These are phyloP conservation scores for Dendrocincla fuliginosa DNA, from an alignment of 2,797 vertebrate genomes.

Conservation along the genomic window DNA sequence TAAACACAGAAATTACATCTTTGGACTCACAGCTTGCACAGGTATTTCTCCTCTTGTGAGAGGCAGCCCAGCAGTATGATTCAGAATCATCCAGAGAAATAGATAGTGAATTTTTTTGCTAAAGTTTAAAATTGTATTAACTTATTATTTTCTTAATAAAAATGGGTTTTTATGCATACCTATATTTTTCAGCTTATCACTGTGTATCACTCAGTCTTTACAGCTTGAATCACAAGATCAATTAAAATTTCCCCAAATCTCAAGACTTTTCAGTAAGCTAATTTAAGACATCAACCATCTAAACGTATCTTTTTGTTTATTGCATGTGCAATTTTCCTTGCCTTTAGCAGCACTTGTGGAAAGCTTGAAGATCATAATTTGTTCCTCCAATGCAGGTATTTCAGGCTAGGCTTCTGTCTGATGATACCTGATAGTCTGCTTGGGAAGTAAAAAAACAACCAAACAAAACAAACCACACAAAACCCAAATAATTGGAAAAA, in stretches of 20 bases:
- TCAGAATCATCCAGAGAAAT: neutral
- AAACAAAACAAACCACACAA: neutral
- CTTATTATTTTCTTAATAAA: neutral
- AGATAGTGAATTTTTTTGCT: neutral
- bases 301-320: neutral
- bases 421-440: neutral
- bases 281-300: neutral
- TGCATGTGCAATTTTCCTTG: neutral
- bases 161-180: neutral
- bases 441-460: neutral
- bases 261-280: neutral
- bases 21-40: neutral
- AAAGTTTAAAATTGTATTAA: neutral
- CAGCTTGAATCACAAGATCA: neutral
- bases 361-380: neutral
- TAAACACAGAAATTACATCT: neutral
- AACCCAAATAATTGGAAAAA: neutral
- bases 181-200: neutral
- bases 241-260: neutral
- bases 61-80: neutral
- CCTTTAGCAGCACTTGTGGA: neutral
- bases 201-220: neutral
- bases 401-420: neutral
- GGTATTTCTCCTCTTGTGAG: neutral
- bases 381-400: neutral